A percentile compares a stretch with the other conserved stretches of the same genome.
Evolutionary conservation across 1,140 invertebrate species (phyloP).

Genomic region (Akabosia matsudoensis): DNA sequence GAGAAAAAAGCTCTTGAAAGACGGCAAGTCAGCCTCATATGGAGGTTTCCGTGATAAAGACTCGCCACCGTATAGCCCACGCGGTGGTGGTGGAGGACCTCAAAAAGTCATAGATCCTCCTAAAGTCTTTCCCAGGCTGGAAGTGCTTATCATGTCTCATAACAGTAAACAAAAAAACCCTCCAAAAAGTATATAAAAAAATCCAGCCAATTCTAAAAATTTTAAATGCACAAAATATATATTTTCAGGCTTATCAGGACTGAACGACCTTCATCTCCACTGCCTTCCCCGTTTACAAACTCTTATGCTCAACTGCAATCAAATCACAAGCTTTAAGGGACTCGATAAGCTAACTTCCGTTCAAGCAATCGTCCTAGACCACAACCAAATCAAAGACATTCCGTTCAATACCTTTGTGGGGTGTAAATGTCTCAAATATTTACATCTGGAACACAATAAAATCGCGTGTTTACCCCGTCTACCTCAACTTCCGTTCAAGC

Average conservation of each 20-base stretch:
- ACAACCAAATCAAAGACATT: conserved; percentile 38
- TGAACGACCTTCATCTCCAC: conserved; percentile 34
- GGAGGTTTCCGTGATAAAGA: conserved; percentile 4
- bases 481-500: conserved; percentile 32
- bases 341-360: conserved; percentile 31
- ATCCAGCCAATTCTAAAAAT: neutral
- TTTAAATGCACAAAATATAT: no score
- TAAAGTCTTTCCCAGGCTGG: conserved; percentile 33
- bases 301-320: conserved; percentile 39
- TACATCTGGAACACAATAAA: conserved; percentile 43
- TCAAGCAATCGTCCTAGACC: conserved; percentile 35
- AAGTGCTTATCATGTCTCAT: conserved; percentile 41
- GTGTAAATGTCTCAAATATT: conserved; percentile 35
- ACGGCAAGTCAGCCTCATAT: neutral
- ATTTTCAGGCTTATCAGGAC: conserved; percentile 15
- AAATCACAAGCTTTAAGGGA: conserved; percentile 25
- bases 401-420: conserved; percentile 30
- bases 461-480: conserved; percentile 19
- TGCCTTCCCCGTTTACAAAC: conserved; percentile 35
- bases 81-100: neutral
- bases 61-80: neutral
- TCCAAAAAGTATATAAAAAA: neutral
- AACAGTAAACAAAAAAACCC: conserved; percentile 32
- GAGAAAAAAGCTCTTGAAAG: neutral
- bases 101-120: conserved; percentile 11